phyloP scores from a whole-genome alignment of 2,797 vertebrate species.

The Protosalanx chinensis region DNA sequence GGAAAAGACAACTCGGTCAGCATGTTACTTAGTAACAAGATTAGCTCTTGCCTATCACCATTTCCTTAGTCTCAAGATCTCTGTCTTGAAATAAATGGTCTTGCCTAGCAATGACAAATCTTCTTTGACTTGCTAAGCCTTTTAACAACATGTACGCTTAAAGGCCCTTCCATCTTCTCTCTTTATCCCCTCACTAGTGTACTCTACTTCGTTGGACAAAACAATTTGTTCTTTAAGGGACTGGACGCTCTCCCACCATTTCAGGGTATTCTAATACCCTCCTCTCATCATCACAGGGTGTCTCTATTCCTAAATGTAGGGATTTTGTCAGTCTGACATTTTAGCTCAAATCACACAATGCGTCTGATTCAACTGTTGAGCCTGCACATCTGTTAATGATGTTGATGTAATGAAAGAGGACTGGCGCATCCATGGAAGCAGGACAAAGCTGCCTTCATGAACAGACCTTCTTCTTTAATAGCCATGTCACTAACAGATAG shows the following conservation, averaged over 20 bases:
- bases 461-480: background rate
- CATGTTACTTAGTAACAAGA: background rate
- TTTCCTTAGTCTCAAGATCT: background rate
- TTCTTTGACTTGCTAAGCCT: slow-evolving; percentile 1
- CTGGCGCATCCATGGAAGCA: background rate
- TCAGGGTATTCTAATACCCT: too few relatives aligned
- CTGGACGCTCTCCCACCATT: too few relatives aligned
- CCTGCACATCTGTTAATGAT: background rate
- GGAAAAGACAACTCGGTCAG: background rate
- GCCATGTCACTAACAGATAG: background rate
- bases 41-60: background rate
- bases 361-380: background rate
- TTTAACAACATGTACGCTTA: slow-evolving; percentile 4
- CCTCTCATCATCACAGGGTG: too few relatives aligned
- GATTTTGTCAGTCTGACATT: background rate
- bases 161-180: background rate
- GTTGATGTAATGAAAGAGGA: background rate
- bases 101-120: slow-evolving; percentile 4
- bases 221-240: too few relatives aligned
- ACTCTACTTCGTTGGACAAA: background rate
- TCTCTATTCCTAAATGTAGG: too few relatives aligned
- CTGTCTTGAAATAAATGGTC: background rate
- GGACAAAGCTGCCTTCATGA: background rate
- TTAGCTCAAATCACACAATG: background rate
- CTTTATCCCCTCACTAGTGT: background rate